These are phyloP conservation scores for Alligator mississippiensis DNA, from an alignment of 2,113 vertebrate species.

Conservation along the genomic window DNA sequence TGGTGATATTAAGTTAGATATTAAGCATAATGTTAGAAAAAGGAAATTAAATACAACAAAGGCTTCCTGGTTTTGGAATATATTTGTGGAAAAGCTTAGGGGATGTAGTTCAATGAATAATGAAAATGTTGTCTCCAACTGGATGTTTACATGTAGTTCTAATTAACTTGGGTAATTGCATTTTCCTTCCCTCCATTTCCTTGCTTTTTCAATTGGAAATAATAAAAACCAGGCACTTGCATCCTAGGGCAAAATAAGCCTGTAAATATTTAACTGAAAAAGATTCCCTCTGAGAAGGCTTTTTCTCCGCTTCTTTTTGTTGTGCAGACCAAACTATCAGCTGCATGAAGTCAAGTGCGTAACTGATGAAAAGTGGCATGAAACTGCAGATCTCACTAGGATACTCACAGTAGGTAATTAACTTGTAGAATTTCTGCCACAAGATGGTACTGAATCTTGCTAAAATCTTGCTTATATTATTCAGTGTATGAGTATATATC, in stretches of 20 bases:
- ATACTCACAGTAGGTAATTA: rapidly evolving
- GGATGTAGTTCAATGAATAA: constrained; percentile 15
- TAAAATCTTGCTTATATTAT: not conserved
- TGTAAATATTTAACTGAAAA: constrained; percentile 57
- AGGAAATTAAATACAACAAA: not conserved
- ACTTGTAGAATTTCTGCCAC: not conserved
- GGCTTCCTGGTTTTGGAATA: not conserved
- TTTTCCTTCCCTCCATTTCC: constrained; percentile 31
- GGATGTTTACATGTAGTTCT: constrained; percentile 22
- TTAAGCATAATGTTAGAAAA: not conserved
- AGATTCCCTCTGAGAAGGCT: constrained; percentile 16
- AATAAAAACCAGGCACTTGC: constrained; percentile 14
- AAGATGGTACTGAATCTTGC: not conserved
- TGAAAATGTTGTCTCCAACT: not conserved
- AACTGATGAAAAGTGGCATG: not conserved
- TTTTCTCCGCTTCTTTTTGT: not conserved
- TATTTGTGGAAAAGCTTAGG: constrained; percentile 15
- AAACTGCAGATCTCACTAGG: not conserved
- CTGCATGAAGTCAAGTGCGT: not conserved
- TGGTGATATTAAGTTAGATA: constrained; percentile 4
- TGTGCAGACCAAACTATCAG: not conserved
- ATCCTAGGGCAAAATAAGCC: constrained; percentile 22
- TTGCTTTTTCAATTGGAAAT: constrained; percentile 54
- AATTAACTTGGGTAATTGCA: constrained; percentile 50
- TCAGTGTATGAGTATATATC: no score